Evolutionary conservation across 2,113 vertebrate genomes (phyloP), one percentile per base, ranked within the genome.

Genomic region (Antechinus stuartii): DNA sequence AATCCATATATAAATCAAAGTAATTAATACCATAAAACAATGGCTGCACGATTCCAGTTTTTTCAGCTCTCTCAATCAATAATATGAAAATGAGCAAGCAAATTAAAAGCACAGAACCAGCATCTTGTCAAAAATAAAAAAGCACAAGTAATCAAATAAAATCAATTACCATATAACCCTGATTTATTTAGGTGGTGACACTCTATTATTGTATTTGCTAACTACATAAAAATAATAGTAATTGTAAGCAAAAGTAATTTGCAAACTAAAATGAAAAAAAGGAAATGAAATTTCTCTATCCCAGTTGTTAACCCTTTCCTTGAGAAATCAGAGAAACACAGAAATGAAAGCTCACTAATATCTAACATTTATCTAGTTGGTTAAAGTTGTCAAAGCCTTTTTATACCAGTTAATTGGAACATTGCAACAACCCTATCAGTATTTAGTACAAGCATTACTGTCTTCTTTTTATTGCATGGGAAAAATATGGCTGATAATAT

Each of bases 51-150:
- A 93, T 93, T 97, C 8, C 16, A 97, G 95, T 96, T 92, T 94
- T 93, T 95, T 90, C 53, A 1, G 3, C 91, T 97, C 89, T 90
- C 26, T 54, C 90, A 97, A 98, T 97, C 95, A 97, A 97, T 98
- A 98, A 89, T 27, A 95, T 93, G 96, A 97, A 98, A 98, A 98
- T 91, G 47, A 97, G 97, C 95, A 97, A 97, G 61, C 9, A 96
- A 91, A 97, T 97, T 95, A 52, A 97, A 97, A 98, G 3, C 90
- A 95, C 1, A 96, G 97, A 96, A 22, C 25, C 56, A 97, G 30
- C 10, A 49, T 96, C 91, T 26, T 57, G 91, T 95, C 90, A 95
- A 97, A 97, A 96, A 0, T 47, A 98, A 93, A 89, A 92, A 97
- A 97, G 12, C 50, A 56, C 24, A 95, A 92, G 91, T 93, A 97